Conservation (phyloP, 2,888 invertebrate species). For the Lithosia quadra region DNA sequence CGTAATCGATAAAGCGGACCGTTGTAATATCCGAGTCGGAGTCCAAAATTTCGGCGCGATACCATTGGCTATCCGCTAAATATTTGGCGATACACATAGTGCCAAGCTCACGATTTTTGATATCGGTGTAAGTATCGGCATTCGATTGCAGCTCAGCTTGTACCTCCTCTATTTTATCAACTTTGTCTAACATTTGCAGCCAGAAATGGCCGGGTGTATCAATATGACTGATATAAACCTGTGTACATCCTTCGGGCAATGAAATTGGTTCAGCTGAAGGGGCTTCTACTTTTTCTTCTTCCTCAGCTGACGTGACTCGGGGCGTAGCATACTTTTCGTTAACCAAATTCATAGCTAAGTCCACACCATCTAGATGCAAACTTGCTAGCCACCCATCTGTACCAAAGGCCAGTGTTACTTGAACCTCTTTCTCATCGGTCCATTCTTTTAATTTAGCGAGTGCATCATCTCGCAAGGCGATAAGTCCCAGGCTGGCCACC, state of each 20-base stretch:
- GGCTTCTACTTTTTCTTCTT: slow-evolving; percentile 57
- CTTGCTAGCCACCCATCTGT: slow-evolving; percentile 87
- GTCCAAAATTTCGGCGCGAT: slow-evolving; percentile 95
- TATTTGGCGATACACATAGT: slow-evolving; percentile 92
- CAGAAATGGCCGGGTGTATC: slow-evolving; percentile 93
- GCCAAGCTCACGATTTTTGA: slow-evolving; percentile 87
- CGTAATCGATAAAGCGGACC: slow-evolving; percentile 92
- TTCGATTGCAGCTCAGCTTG: slow-evolving; percentile 89
- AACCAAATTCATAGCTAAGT: slow-evolving; percentile 81
- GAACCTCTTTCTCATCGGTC: slow-evolving; percentile 82
- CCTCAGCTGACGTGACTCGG: slow-evolving; percentile 56
- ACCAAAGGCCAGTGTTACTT: slow-evolving; percentile 84
- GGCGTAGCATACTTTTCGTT: slow-evolving; percentile 77
- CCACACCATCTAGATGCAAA: slow-evolving; percentile 81
- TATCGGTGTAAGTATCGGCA: slow-evolving; percentile 80
- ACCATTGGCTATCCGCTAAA: slow-evolving; percentile 95
- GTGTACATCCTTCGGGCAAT: slow-evolving; percentile 72
- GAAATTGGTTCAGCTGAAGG: slow-evolving; percentile 65
- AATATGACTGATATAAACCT: slow-evolving; percentile 89
- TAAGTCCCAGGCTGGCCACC: slow-evolving; percentile 74
- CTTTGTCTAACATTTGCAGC: slow-evolving; percentile 88
- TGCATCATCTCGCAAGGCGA: slow-evolving; percentile 74
- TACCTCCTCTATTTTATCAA: slow-evolving; percentile 85
- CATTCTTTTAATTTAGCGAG: slow-evolving; percentile 73
- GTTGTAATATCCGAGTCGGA: slow-evolving; percentile 92